Conservation (phyloP, 1,140 invertebrate genomes). For the Cydia strobilella region DNA sequence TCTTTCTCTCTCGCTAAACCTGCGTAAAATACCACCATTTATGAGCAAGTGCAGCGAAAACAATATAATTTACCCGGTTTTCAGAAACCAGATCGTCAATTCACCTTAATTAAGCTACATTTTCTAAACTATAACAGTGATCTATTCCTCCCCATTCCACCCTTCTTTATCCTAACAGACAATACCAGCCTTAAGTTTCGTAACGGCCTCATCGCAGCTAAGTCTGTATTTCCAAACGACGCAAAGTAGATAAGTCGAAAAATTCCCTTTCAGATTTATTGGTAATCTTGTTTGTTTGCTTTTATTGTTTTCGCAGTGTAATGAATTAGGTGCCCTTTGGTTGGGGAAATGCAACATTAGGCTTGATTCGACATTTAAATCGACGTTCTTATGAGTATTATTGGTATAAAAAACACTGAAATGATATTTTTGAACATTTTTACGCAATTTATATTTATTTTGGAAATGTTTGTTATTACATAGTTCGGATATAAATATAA, state of each 20-base stretch:
- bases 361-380: constrained; percentile 52
- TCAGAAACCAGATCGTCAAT: too few species aligned
- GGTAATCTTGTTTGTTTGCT: constrained; percentile 63
- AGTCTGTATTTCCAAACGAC: constrained; percentile 53
- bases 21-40: too few species aligned
- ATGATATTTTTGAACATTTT: too few species aligned
- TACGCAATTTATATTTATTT: too few species aligned
- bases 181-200: constrained; percentile 62
- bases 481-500: too few species aligned
- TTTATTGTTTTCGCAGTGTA: constrained; percentile 67
- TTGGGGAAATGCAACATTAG: constrained; percentile 63
- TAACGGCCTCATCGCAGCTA: constrained; percentile 51
- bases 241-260: constrained; percentile 67
- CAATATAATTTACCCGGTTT: too few species aligned
- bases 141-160: background rate
- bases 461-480: too few species aligned
- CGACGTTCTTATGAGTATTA: too few species aligned
- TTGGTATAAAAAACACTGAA: too few species aligned
- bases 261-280: constrained; percentile 65
- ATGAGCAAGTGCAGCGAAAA: too few species aligned
- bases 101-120: background rate
- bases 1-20: too few species aligned
- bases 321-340: constrained; percentile 74
- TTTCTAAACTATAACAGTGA: background rate
- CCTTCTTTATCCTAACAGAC: constrained; percentile 65